Conservation (phyloP, 2,797 vertebrate species). For the Cottoperca gobio region DNA sequence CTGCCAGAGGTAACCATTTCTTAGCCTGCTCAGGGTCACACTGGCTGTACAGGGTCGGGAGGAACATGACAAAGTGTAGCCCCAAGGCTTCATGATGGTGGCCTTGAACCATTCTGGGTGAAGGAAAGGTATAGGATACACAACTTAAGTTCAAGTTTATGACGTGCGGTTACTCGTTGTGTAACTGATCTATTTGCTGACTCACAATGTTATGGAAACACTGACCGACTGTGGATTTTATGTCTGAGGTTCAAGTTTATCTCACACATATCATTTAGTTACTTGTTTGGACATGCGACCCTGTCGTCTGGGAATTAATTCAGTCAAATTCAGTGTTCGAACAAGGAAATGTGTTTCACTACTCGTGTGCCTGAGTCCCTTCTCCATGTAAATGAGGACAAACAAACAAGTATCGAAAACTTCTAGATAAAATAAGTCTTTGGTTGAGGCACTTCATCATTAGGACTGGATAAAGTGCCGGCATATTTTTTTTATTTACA, state of each 20-base stretch:
- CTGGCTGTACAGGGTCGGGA: conserved; percentile 89
- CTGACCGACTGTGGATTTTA: not conserved
- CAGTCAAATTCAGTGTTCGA: not conserved
- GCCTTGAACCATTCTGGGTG: conserved; percentile 64
- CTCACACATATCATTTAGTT: not conserved
- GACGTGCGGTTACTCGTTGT: not conserved
- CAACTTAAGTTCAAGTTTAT: conserved; percentile 32
- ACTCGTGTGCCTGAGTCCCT: no score
- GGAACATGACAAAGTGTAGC: conserved; percentile 94
- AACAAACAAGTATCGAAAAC: not conserved
- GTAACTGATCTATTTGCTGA: conserved; percentile 4
- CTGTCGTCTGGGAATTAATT: not conserved
- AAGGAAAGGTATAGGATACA: conserved; percentile 54
- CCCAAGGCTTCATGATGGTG: conserved; percentile 78
- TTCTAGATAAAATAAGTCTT: not conserved
- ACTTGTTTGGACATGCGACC: not conserved
- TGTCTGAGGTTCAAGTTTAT: not conserved
- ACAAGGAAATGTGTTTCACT: not conserved
- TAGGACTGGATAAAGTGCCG: not conserved
- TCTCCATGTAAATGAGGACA: no score
- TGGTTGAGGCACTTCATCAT: not conserved
- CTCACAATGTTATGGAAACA: not conserved
- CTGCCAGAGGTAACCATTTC: conserved; percentile 90
- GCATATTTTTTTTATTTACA: not conserved
- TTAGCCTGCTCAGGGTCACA: conserved; percentile 88